Evolutionary conservation across 2,797 vertebrate genomes (phyloP).

Genomic region (Paguma larvata): DNA sequence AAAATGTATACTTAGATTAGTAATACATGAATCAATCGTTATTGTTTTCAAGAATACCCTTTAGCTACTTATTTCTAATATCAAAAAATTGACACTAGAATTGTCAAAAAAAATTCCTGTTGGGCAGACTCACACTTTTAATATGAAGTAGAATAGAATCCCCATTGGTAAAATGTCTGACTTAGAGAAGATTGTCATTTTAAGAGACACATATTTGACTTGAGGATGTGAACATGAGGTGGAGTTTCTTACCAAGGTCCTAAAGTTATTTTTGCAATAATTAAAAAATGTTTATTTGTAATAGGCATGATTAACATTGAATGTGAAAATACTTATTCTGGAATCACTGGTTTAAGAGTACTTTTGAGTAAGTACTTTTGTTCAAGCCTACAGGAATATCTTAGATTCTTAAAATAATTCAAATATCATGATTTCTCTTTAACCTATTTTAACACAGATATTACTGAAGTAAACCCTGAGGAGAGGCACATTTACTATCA

Average conservation of each 20-base stretch:
- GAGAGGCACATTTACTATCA: neutral
- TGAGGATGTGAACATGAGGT: neutral
- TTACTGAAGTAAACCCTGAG: neutral
- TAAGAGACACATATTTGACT: neutral
- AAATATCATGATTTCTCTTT: neutral
- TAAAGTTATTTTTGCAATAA: neutral
- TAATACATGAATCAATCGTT: neutral
- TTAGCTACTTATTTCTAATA: neutral
- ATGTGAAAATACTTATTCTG: neutral
- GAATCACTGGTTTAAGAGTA: neutral
- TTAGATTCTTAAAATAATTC: slow-evolving; percentile 57
- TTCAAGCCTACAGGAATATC: neutral
- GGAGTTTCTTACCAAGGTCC: neutral
- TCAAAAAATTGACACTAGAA: neutral
- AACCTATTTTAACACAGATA: neutral
- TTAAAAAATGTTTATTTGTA: neutral
- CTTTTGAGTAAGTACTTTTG: neutral
- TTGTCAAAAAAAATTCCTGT: neutral
- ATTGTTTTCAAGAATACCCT: neutral
- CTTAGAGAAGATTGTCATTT: neutral
- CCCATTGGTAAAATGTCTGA: neutral
- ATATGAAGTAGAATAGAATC: neutral
- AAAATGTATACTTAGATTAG: neutral
- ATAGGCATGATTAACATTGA: neutral
- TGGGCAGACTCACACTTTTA: neutral